phyloP scores from a whole-genome alignment of 37 sponge, comb jelly and placozoan genomes.

The Axinella damicornis region DNA sequence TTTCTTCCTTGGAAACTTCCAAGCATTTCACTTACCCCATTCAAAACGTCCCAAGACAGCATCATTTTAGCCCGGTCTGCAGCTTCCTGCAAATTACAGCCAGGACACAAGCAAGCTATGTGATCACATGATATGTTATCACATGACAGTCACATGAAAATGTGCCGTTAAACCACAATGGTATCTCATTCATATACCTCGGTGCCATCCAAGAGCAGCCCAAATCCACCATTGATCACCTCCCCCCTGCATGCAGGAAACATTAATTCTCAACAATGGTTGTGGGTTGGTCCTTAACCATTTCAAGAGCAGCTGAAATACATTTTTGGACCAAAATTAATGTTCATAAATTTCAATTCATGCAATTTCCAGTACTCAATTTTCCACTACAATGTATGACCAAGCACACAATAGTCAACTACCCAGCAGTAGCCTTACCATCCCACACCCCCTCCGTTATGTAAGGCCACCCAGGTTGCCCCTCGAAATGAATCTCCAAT shows the following conservation, averaged over 20 bases:
- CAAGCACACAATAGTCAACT: too few species aligned
- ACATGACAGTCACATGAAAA: neutral
- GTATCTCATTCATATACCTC: slow-evolving; percentile 46
- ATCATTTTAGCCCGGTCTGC: slow-evolving; percentile 79
- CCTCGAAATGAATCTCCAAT: slow-evolving; percentile 95
- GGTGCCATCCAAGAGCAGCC: slow-evolving; percentile 94
- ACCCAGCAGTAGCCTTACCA: too few species aligned
- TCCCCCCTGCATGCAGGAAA: slow-evolving; percentile 83
- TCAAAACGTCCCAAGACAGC: slow-evolving; percentile 96
- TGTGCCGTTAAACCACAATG: neutral
- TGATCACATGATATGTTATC: neutral
- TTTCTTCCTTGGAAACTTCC: too few species aligned
- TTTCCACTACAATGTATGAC: too few species aligned
- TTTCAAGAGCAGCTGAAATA: too few species aligned
- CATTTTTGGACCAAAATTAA: too few species aligned
- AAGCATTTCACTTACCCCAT: slow-evolving; percentile 93
- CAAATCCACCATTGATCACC: slow-evolving; percentile 99
- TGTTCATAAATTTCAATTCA: too few species aligned
- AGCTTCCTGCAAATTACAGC: slow-evolving; percentile 80
- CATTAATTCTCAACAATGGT: too few species aligned
- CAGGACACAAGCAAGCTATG: neutral
- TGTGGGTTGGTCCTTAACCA: too few species aligned
- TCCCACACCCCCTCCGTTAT: slow-evolving; percentile 99
- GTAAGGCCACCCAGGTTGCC: slow-evolving; percentile 97
- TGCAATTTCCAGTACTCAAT: too few species aligned